A percentile compares a stretch with the other conserved stretches of the same genome.
Evolutionary conservation across 1,140 invertebrate species (phyloP).

Genomic region (Drosophila insularis): DNA sequence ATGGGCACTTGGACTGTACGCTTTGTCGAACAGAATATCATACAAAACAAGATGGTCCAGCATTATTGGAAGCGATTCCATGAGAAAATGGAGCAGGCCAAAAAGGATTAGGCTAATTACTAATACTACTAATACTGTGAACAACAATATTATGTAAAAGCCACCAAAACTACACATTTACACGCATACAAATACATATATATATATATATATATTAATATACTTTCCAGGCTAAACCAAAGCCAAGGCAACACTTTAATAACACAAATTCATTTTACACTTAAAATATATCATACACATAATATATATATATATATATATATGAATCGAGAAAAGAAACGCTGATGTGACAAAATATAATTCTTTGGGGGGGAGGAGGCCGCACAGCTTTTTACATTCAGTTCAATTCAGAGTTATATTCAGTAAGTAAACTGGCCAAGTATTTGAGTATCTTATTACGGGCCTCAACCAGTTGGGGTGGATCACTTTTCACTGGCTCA

Average conservation of each 20-base stretch:
- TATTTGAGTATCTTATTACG: slow-evolving; percentile 85
- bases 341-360: background rate
- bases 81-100: slow-evolving; percentile 70
- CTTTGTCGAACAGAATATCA: slow-evolving; percentile 57
- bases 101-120: slow-evolving; percentile 51
- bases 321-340: background rate
- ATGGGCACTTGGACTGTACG: slow-evolving; percentile 44
- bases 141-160: background rate
- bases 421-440: slow-evolving; percentile 80
- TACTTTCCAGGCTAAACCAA: background rate
- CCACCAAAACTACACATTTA: slow-evolving; percentile 1
- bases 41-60: slow-evolving; percentile 56
- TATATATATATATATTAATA: slow-evolving; percentile 21
- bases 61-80: slow-evolving; percentile 73
- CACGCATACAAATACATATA: slow-evolving; percentile 11
- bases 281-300: background rate
- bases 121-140: background rate
- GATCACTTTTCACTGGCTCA: slow-evolving; percentile 85
- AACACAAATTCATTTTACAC: slow-evolving; percentile 6
- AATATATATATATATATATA: background rate
- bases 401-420: slow-evolving; percentile 41
- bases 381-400: slow-evolving; percentile 24
- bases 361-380: background rate
- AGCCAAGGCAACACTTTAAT: background rate
- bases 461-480: slow-evolving; percentile 85